Evolutionary conservation across 2,888 invertebrate species (phyloP).

Genomic region (Chrysodeixis includens): DNA sequence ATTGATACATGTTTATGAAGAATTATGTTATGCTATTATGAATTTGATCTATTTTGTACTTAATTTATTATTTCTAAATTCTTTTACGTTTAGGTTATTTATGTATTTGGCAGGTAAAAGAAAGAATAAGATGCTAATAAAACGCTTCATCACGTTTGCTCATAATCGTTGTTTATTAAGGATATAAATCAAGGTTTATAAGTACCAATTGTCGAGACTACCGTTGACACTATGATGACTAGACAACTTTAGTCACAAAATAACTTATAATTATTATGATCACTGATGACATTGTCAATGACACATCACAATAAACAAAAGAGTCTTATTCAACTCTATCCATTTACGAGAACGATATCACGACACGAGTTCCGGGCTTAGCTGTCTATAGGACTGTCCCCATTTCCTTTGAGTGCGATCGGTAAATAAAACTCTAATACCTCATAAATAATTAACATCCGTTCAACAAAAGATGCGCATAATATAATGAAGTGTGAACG

Average conservation of each 20-base stretch:
- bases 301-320: too few species aligned
- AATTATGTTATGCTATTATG: constrained; percentile 40
- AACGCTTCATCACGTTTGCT: not conserved
- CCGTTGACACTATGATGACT: too few species aligned
- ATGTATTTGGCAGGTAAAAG: not conserved
- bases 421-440: constrained; percentile 11
- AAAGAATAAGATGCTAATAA: not conserved
- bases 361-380: not conserved
- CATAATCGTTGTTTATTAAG: not conserved
- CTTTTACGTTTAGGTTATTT: not conserved
- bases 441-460: constrained; percentile 68
- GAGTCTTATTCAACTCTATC: not conserved
- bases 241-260: too few species aligned
- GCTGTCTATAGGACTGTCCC: constrained; percentile 7
- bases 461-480: constrained; percentile 60
- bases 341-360: not conserved
- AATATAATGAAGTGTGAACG: constrained; percentile 60
- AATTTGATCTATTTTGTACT: constrained; percentile 20
- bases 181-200: not conserved
- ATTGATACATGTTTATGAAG: constrained; percentile 47
- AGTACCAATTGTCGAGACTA: too few species aligned
- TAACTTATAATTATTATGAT: too few species aligned
- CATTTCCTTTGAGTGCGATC: constrained; percentile 24
- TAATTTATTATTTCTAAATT: constrained; percentile 16
- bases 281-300: too few species aligned